Evolutionary conservation across 2,113 vertebrate species (phyloP), one percentile per base, ranked within the genome.

Genomic region (Larimichthys crocea): DNA sequence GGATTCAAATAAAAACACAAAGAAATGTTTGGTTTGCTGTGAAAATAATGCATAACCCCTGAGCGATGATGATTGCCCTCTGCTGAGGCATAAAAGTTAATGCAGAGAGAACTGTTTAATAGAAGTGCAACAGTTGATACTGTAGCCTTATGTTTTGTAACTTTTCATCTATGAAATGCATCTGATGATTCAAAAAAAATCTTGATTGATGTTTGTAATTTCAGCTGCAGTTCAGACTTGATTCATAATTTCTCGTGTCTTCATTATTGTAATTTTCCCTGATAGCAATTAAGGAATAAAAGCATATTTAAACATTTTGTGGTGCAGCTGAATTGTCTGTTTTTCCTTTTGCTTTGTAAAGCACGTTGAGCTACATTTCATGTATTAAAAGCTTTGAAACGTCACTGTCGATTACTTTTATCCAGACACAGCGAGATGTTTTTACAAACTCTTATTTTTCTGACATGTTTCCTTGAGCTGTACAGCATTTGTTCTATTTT

Each of bases 1-100:
- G 59, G 2, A 42, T 75, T 84, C 26, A 68, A 60, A 75, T 67
- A 73, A 83, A 66, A 59, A 65, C 66, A 67, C 61, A 24, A 56
- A 42, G 65, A 72, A 68, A 44, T 11, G 22, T 46, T 65, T 16
- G 22, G 11, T 9, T 72, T 1, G 0, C 40, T 15, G 53, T 6
- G 6, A 29, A 5, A 68, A 24, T 40, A 26, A 68, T 12, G 44
- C 22, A 24, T 52, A 48, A 79, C 49, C 50, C 15, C 11, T 16
- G n/a, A 29, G 12, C 22, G 5, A 4, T 12, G 56, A 44, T n/a
- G 8, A 22, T 20, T 60, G 64, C 44, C 67, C 61, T 53, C 22
- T 53, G 53, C 2, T 2, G 7, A 8, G 11, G 10, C 29, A 10
- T 65, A 50, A 70, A 52, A 59, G 66, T 60, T 72, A 53, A 73